Base-by-base conservation (phyloP, 2,888 invertebrate genomes). In the Ernsta delagoae region DNA sequence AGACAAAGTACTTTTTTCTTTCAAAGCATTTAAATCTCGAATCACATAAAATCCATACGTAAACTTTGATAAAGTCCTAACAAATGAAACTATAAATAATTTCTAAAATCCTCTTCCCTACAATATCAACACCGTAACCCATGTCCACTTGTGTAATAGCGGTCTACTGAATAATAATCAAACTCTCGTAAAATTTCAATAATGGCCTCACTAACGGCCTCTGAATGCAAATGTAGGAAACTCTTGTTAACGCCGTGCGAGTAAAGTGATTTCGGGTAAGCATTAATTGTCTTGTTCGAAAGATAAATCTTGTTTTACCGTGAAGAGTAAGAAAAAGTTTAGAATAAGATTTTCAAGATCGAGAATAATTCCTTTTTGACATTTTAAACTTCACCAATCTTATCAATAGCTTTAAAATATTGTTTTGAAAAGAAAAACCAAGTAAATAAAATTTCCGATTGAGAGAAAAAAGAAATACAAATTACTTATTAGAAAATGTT, bases 101-200 rank as follows among this genome's bases (percentile, higher is more conserved):
- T 45, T 45, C 64, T 9, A 50, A 70, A 74, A 74, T 75, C 81
- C 24, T 5, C 72, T 72, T 88, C 89, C 81, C 83, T 67, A 81
- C 70, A 74, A 74, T 59, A 59, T 36, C 54, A 78, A 24, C 83
- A 69, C 67, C 72, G 79, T 84, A 87, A 84, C 86, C 83, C 85
- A 75, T 91, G 92, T 92, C 92, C 91, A 91, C 85, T 88, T 75
- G 79, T 85, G 87, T 89, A 91, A 90, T 89, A 90, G 90, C 88
- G 92, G 92, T 91, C 91, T 91, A 89, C 90, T 92, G 91, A 92
- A 92, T 92, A 91, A 91, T 91, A 92, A 92, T 92, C 87, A 90
- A 90, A 91, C 87, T 89, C 88, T 85, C 90, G 90, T 92, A 92
- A 92, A 93, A 93, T 93, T 92, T 92, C 92, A 93, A 93, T 92